Percentiles rank a stretch among this genome's conserved stretches.
Evolutionary conservation across 2,113 vertebrate genomes (phyloP).

Genomic region (Procavia capensis): DNA sequence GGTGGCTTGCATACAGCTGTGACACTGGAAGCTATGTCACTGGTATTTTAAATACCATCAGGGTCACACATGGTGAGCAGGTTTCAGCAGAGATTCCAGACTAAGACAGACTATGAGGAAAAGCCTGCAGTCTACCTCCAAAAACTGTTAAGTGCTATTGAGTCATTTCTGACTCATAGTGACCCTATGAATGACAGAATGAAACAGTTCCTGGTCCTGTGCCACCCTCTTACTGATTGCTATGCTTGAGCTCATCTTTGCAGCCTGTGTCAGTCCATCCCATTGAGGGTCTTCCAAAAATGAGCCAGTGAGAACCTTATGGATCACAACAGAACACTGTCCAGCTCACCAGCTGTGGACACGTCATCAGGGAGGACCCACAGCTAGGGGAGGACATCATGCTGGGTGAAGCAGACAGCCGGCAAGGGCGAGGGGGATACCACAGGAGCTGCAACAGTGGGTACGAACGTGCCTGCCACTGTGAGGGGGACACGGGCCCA

Average conservation of each 20-base stretch:
- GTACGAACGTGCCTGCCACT: background rate
- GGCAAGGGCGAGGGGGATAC: no score
- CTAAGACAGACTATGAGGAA: background rate
- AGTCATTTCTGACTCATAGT: no score
- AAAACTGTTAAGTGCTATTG: background rate
- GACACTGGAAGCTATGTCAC: background rate
- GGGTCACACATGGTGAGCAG: background rate
- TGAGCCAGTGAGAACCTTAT: background rate
- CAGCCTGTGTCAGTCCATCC: no score
- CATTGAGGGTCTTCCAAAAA: background rate
- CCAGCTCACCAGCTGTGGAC: background rate
- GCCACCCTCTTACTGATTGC: no score
- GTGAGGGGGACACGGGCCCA: background rate
- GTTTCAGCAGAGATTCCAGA: background rate
- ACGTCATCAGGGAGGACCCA: background rate
- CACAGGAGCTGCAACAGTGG: background rate
- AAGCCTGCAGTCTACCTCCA: background rate
- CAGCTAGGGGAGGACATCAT: no score
- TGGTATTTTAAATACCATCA: background rate
- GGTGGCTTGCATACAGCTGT: background rate
- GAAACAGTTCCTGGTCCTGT: no score
- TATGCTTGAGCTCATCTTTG: no score
- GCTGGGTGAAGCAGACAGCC: background rate
- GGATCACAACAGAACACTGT: background rate
- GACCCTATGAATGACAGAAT: no score